Evolutionary conservation across 2,888 invertebrate genomes (phyloP), one percentile per base, ranked within the genome.

Genomic region (Dorcus hopei): DNA sequence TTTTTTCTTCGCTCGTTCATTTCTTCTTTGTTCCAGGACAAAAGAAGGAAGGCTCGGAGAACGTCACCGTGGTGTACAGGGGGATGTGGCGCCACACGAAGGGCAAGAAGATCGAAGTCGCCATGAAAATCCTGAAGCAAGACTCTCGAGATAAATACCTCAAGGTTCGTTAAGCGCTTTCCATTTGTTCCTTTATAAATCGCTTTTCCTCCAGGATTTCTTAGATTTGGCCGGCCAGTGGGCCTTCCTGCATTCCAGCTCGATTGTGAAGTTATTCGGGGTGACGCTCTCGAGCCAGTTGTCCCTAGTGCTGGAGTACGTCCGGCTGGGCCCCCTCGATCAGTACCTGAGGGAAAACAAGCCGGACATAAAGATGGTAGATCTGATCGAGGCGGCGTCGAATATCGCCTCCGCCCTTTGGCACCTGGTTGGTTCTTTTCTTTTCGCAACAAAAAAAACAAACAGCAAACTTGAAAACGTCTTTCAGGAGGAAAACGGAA

Each of bases 321-420:
- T 93, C 47, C 85, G 87, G 6, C 82, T 87, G 40, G 95, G 95
- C 47, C 87, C 91, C 0, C 82, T 95, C 9, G 91, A 94, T 72
- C 81, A 80, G 49, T 92, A 90, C 75, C 80, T 89, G 52, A 80
- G 82, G 74, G 79, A 77, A 38, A 76, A 80, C 68, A 74, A 71
- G 50, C 57, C 62, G 1, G 79, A 80, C 38, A 77, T 90, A 4
- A 83, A 85, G 69, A 79, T 83, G 1, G 83, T 89, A 0, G 91
- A 93, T 73, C 80, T 95, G 65, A 86, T 94, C 65, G 93, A 94
- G 76, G 90, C 93, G 45, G 84, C 91, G 8, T 88, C 90, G 33
- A 88, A 89, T 54, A 76, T 95, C 53, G 93, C 94, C 1, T 88
- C 90, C 38, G 95, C 93, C 8, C 80, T 95, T 26, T 93, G 91